phyloP scores from a whole-genome alignment of 2,113 vertebrate genomes.

The Poeciliopsis turrubarensis region DNA sequence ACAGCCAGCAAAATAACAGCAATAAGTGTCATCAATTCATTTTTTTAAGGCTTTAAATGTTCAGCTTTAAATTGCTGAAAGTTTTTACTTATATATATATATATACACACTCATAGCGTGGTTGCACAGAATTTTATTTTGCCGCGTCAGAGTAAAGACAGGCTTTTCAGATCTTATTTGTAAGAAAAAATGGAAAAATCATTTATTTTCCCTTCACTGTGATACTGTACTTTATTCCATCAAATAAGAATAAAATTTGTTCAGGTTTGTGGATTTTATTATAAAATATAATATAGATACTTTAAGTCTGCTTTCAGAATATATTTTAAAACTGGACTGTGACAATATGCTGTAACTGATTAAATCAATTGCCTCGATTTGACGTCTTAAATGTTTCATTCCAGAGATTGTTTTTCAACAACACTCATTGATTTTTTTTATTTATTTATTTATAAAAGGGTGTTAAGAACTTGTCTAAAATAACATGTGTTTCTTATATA shows the following conservation, averaged over 20 bases:
- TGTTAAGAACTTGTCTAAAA: background rate
- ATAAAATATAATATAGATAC: background rate
- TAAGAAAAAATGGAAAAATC: background rate
- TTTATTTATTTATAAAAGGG: background rate
- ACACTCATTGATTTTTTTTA: conserved; percentile 7
- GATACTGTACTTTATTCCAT: background rate
- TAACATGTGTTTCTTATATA: background rate
- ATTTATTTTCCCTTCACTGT: background rate
- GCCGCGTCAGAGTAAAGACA: background rate
- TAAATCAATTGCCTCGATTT: background rate
- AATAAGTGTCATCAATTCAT: background rate
- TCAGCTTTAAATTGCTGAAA: conserved; percentile 3
- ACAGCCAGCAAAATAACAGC: conserved; percentile 1
- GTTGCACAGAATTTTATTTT: background rate
- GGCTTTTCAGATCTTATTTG: background rate
- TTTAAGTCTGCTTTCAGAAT: background rate
- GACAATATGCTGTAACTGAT: background rate
- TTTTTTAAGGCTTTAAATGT: background rate
- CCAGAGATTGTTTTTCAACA: conserved; percentile 4
- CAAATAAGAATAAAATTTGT: background rate
- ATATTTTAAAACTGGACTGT: background rate
- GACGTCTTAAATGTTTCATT: background rate
- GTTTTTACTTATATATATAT: background rate
- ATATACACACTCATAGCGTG: no score
- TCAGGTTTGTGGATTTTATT: no score